phyloP scores from a whole-genome alignment of 2,113 vertebrate genomes.

The Sceloporus tristichus region DNA sequence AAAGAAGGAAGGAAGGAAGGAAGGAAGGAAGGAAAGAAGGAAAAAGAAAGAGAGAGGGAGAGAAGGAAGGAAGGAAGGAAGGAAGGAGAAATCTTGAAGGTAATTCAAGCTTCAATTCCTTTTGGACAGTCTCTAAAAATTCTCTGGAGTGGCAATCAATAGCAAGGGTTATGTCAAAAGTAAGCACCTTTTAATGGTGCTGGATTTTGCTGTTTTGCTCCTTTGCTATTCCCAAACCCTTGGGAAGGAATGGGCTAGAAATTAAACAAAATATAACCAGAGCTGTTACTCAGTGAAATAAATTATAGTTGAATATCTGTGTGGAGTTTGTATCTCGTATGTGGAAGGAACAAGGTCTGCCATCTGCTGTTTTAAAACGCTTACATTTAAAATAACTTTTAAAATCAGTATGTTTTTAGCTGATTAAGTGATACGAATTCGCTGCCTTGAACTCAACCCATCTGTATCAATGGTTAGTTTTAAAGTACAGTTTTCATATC shows the following conservation, averaged over 20 bases:
- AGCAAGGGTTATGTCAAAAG: background rate
- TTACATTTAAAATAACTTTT: background rate
- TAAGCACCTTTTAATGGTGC: background rate
- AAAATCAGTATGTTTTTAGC: background rate
- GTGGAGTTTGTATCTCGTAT: background rate
- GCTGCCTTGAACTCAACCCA: too few relatives aligned
- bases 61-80: too few relatives aligned
- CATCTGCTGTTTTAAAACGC: background rate
- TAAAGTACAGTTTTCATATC: too few relatives aligned
- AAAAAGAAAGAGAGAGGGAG: too few relatives aligned
- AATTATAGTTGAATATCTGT: background rate
- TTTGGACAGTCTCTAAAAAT: background rate
- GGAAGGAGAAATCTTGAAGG: too few relatives aligned
- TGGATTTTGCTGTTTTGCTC: background rate
- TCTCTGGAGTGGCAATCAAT: background rate
- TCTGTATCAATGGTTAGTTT: too few relatives aligned
- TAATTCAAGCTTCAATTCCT: background rate
- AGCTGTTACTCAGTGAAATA: constrained; percentile 2
- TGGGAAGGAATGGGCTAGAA: background rate
- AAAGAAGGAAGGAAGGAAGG: too few relatives aligned
- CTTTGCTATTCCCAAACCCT: background rate
- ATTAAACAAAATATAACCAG: background rate
- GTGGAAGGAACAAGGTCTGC: background rate
- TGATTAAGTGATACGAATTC: too few relatives aligned
- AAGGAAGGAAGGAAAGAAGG: too few relatives aligned